Conservation (phyloP, 1,140 invertebrate genomes). For the Arion vulgaris region DNA sequence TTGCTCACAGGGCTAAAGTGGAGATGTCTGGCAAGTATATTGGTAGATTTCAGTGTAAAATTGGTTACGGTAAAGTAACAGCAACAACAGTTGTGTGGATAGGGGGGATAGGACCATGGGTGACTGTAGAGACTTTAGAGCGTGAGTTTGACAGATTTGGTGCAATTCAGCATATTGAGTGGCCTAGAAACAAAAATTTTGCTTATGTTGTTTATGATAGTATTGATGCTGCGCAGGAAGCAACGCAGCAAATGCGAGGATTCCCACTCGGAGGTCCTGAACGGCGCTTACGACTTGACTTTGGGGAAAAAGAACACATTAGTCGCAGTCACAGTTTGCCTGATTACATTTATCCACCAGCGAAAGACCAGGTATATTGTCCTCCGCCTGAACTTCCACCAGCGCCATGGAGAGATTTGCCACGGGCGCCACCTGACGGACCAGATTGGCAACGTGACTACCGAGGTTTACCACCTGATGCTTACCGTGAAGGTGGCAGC, state of each 20-base stretch:
- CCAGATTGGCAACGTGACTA: slow-evolving; percentile 48
- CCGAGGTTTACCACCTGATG: slow-evolving; percentile 34
- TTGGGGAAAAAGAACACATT: slow-evolving; percentile 81
- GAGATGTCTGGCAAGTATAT: slow-evolving; percentile 97
- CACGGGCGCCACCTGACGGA: slow-evolving; percentile 45
- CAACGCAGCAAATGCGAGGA: slow-evolving; percentile 97
- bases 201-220: slow-evolving; percentile 97
- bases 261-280: slow-evolving; percentile 93
- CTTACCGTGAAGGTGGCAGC: slow-evolving; percentile 42
- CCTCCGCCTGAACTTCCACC: slow-evolving; percentile 25
- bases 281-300: slow-evolving; percentile 89
- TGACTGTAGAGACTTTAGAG: slow-evolving; percentile 83
- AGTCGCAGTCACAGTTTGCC: slow-evolving; percentile 25
- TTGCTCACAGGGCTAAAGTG: slow-evolving; percentile 91
- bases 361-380: slow-evolving; percentile 22
- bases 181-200: slow-evolving; percentile 83
- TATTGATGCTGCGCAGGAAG: slow-evolving; percentile 95
- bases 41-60: slow-evolving; percentile 98
- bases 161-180: slow-evolving; percentile 96
- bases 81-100: slow-evolving; percentile 98
- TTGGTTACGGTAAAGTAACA: slow-evolving; percentile 98
- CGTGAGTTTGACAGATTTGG: slow-evolving; percentile 98
- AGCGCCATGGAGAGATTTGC: slow-evolving; percentile 38
- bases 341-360: slow-evolving; percentile 29
- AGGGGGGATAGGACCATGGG: slow-evolving; percentile 96